Percentiles rank a stretch among this genome's conserved stretches.
Conservation (phyloP, 92 coral and sea anemone species). For the Desmophyllum pertusum region DNA sequence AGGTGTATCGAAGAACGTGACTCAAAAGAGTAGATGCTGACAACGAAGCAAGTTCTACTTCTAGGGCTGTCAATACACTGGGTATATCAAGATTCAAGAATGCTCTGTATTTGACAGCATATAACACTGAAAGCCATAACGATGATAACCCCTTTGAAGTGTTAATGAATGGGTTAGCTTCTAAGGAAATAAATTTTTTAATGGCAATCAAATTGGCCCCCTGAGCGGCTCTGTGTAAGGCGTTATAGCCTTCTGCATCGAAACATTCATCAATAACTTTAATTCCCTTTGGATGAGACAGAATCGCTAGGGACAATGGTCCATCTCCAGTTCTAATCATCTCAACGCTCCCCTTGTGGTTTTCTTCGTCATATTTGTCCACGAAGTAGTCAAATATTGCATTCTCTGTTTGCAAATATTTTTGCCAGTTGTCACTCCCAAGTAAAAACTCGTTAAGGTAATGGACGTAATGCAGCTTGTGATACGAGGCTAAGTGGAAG, state of each 20-base stretch:
- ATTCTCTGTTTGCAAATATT: conserved; percentile 4
- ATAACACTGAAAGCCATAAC: conserved; percentile 27
- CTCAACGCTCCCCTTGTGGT: not conserved
- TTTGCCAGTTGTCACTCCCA: not conserved
- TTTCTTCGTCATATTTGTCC: conserved; percentile 23
- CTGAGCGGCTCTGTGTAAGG: conserved; percentile 71
- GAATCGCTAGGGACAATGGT: not conserved
- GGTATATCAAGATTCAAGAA: conserved; percentile 3
- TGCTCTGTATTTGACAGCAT: conserved; percentile 44
- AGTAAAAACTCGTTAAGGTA: conserved; percentile 8
- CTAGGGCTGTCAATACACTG: conserved; percentile 33
- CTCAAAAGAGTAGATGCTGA: conserved; percentile 38
- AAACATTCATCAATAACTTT: conserved; percentile 17
- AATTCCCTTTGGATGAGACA: not conserved
- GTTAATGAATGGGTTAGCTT: conserved; percentile 19
- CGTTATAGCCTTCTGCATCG: conserved; percentile 56
- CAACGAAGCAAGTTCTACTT: conserved; percentile 54
- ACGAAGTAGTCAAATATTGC: conserved; percentile 52
- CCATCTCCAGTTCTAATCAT: not conserved
- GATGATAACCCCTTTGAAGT: conserved; percentile 19
- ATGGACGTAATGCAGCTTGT: conserved; percentile 31
- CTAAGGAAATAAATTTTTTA: conserved; percentile 28
- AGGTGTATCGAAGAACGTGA: conserved; percentile 1
- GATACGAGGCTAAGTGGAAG: conserved; percentile 56
- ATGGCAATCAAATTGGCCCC: conserved; percentile 65